Evolutionary conservation across 1,140 invertebrate genomes (phyloP), one percentile per base, ranked within the genome.

Genomic region (Bactericera cockerelli): DNA sequence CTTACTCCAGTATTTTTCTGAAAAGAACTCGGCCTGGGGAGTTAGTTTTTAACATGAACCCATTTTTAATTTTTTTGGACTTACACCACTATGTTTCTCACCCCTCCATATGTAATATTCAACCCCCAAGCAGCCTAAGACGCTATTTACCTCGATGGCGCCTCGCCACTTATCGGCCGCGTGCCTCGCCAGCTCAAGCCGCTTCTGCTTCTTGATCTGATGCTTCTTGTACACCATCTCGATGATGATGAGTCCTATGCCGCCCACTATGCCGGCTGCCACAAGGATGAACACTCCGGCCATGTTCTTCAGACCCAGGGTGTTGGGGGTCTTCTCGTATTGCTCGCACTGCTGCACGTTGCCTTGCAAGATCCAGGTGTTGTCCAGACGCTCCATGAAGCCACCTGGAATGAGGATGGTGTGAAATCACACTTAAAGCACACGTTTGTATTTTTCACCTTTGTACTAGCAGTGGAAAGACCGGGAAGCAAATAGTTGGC

Each of bases 181-280:
- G 75, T 94, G 90, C 63, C 92, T 78, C 0, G 92, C 93, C 62
- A 96, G 76, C 73, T 97, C 93, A 75, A 95, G 77, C 69, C 90
- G 81, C 70, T 94, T 92, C 70, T 97, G 93, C 69, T 94, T 93
- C 66, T 86, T 82, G 62, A 93, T 91, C 71, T 96, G 89, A 72
- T 97, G 92, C 67, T 92, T 90, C 71, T 98, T 98, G 72, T 98
- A 98, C 26, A 89, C 87, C 73, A 98, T 94, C 75, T 98, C 95
- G 59, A 98, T 93, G 61, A 97, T 88, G 62, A 98, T 97, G 8
- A 98, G 78, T 31, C 89, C 84, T 55, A 97, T 84, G 1, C 94
- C 94, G 22, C 90, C 91, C 11, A 93, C 83, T 62, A 98, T 97
- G 60, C 93, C 87, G 19, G 86, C 87, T 19, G 87, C 87, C 42